Percentiles rank a stretch among this genome's conserved stretches.
These are phyloP conservation scores for Dreissena polymorpha DNA, from an alignment of 1,140 invertebrate genomes.

Conservation along the genomic window DNA sequence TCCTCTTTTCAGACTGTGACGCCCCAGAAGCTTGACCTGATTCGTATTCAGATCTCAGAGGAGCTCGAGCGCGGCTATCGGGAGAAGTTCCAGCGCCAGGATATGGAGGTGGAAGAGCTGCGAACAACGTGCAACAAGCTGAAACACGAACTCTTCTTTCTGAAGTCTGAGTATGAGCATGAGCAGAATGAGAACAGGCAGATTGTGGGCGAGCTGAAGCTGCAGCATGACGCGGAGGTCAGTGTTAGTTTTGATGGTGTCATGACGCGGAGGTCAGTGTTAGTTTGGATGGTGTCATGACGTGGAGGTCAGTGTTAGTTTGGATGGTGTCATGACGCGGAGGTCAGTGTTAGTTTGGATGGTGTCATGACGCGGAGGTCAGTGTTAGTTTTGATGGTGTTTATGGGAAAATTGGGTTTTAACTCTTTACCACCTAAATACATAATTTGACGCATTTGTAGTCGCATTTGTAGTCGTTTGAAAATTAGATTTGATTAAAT, in stretches of 20 bases:
- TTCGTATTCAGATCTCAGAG: constrained; percentile 71
- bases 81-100: constrained; percentile 73
- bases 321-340: too few relatives aligned
- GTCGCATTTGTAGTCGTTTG: too few relatives aligned
- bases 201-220: constrained; percentile 73
- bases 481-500: too few relatives aligned
- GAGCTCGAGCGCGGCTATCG: constrained; percentile 74
- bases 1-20: constrained; percentile 67
- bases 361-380: too few relatives aligned
- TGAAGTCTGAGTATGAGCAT: constrained; percentile 78
- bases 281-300: too few relatives aligned
- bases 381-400: too few relatives aligned
- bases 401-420: too few relatives aligned
- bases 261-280: too few relatives aligned
- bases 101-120: constrained; percentile 74
- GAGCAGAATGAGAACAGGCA: constrained; percentile 71
- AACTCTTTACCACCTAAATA: too few relatives aligned
- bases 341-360: too few relatives aligned
- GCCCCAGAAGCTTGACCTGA: constrained; percentile 73
- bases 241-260: not conserved
- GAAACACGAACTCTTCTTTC: constrained; percentile 76
- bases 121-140: constrained; percentile 70
- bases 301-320: too few relatives aligned
- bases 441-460: too few relatives aligned
- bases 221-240: constrained; percentile 78